These are phyloP conservation scores for Anoplopoma fimbria DNA, from an alignment of 2,113 vertebrate species.

Conservation along the genomic window DNA sequence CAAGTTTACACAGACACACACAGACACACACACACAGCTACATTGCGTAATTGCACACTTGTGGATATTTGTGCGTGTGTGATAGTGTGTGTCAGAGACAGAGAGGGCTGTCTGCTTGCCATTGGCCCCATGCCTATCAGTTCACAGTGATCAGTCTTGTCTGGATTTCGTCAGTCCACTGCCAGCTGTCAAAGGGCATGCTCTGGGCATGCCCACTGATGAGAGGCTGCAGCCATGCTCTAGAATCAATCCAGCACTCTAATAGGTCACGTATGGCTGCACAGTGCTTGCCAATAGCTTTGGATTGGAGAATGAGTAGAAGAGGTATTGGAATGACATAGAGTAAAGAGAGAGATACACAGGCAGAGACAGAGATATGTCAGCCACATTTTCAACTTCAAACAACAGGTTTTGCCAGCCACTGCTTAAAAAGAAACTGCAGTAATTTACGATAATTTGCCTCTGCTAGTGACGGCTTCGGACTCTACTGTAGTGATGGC, in stretches of 20 bases:
- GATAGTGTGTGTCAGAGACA: conserved; percentile 53
- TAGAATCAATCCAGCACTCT: conserved; percentile 84
- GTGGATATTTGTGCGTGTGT: conserved; percentile 2
- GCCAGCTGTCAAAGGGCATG: conserved; percentile 82
- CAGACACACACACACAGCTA: conserved; percentile 3
- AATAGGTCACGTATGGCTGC: conserved; percentile 86
- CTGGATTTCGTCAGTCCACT: conserved; percentile 73
- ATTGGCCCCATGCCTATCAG: conserved; percentile 79
- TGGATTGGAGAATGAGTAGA: conserved; percentile 65
- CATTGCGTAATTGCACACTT: background rate
- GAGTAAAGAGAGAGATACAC: conserved; percentile 28
- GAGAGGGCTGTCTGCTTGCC: conserved; percentile 65
- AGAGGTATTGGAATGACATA: conserved; percentile 24
- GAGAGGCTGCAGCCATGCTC: conserved; percentile 81
- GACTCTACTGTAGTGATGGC: conserved; percentile 22
- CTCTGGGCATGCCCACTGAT: conserved; percentile 78
- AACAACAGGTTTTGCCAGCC: conserved; percentile 32
- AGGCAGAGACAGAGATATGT: conserved; percentile 28
- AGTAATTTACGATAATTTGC: conserved; percentile 68
- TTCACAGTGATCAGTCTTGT: conserved; percentile 80
- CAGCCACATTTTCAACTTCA: conserved; percentile 56
- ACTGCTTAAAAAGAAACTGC: conserved; percentile 23
- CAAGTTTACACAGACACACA: background rate
- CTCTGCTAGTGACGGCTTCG: background rate
- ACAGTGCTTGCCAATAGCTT: conserved; percentile 79